Evolutionary conservation across 2,113 vertebrate species (phyloP).

Genomic region (Passer domesticus): DNA sequence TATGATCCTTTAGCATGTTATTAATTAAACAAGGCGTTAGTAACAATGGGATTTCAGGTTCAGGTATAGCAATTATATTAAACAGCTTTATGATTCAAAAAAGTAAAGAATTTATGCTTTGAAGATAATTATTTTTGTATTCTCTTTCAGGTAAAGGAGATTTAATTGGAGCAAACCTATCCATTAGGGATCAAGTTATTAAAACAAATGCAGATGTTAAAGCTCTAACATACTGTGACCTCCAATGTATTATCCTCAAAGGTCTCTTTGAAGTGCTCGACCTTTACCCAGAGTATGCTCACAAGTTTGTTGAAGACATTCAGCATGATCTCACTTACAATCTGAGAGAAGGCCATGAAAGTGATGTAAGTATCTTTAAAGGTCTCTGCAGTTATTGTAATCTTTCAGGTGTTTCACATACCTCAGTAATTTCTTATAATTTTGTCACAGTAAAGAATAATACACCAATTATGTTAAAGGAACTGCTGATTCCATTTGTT

Average conservation of each 20-base stretch:
- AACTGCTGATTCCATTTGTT: background rate
- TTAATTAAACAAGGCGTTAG: background rate
- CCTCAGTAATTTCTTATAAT: background rate
- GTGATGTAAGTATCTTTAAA: conserved; percentile 82
- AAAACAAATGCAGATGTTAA: conserved; percentile 97
- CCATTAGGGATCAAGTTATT: conserved; percentile 90
- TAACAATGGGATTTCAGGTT: background rate
- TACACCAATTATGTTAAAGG: background rate
- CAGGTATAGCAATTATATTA: background rate
- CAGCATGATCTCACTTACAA: conserved; percentile 96
- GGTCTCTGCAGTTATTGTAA: background rate
- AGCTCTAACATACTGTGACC: conserved; percentile 94
- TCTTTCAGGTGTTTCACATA: background rate
- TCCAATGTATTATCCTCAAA: conserved; percentile 93
- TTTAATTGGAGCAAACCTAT: conserved; percentile 92
- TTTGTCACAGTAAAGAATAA: background rate
- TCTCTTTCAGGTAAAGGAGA: conserved; percentile 89
- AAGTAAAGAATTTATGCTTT: background rate
- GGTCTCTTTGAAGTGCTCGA: conserved; percentile 93
- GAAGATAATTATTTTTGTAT: background rate
- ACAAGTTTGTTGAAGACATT: conserved; percentile 91
- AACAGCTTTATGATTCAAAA: background rate
- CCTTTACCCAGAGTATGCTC: conserved; percentile 93
- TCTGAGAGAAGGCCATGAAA: conserved; percentile 92
- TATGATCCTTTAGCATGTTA: background rate